Evolutionary conservation across 1,140 invertebrate genomes (phyloP).

Genomic region (Cryptotermes secundus): DNA sequence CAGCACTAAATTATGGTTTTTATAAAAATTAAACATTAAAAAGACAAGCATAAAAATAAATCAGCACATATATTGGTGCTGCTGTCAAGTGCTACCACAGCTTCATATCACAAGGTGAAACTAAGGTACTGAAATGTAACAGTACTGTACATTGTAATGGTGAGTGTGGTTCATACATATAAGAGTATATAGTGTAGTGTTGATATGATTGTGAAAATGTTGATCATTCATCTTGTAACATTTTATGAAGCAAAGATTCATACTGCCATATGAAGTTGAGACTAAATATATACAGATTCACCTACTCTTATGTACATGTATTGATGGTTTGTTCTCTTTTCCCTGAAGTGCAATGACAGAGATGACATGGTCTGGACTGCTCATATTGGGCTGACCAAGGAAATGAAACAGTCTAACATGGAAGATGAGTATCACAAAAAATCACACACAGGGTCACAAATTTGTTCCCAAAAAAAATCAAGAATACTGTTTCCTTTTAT

Average conservation of each 20-base stretch:
- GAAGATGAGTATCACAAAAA: conserved; percentile 30
- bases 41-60: not conserved
- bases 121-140: not conserved
- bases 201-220: conserved; percentile 28
- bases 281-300: conserved; percentile 22
- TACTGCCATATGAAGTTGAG: not conserved
- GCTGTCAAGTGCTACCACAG: not conserved
- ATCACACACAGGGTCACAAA: conserved; percentile 29
- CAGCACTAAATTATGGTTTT: not conserved
- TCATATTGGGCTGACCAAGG: conserved; percentile 20
- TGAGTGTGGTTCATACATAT: not conserved
- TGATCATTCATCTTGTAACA: conserved; percentile 29
- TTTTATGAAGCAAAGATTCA: conserved; percentile 26
- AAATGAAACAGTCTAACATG: conserved; percentile 29
- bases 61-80: not conserved
- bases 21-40: not conserved
- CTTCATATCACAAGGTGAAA: conserved; percentile 1
- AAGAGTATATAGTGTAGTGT: conserved; percentile 22
- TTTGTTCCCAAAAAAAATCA: conserved; percentile 27
- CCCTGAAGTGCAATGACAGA: conserved; percentile 26
- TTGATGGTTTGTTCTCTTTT: conserved; percentile 25
- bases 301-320: conserved; percentile 27
- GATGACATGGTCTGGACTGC: conserved; percentile 19
- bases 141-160: not conserved
- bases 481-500: conserved; percentile 23